Evolutionary conservation across 2,888 invertebrate genomes (phyloP).

Genomic region (Acleris holmiana): DNA sequence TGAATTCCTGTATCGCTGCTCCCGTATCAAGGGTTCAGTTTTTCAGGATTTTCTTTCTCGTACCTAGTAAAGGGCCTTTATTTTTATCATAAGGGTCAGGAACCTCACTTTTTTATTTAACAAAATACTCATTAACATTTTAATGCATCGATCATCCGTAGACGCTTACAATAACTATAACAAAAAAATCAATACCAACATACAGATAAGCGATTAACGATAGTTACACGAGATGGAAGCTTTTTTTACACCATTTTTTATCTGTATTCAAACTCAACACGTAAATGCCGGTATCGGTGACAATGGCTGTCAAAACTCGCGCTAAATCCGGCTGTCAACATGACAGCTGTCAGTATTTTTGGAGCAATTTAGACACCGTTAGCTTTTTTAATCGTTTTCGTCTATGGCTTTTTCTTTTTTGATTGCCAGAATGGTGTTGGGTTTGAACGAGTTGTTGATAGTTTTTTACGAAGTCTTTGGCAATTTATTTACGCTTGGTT

Average conservation of each 20-base stretch:
- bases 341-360: conserved; percentile 62
- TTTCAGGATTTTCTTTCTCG: too few relatives aligned
- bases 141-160: background rate
- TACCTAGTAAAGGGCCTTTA: too few relatives aligned
- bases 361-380: conserved; percentile 33
- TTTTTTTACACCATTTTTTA: conserved; percentile 32
- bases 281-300: conserved; percentile 56
- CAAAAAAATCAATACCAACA: conserved; percentile 10
- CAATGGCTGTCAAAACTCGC: conserved; percentile 57
- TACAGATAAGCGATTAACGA: conserved; percentile 10
- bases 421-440: background rate
- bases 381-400: conserved; percentile 5
- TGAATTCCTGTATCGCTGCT: too few relatives aligned
- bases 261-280: conserved; percentile 31
- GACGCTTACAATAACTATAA: background rate
- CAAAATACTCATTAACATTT: too few relatives aligned
- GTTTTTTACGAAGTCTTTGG: too few relatives aligned
- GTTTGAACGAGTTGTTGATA: too few relatives aligned
- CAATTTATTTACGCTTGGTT: too few relatives aligned
- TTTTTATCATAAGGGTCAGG: too few relatives aligned
- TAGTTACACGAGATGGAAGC: conserved; percentile 29
- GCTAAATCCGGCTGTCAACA: conserved; percentile 54
- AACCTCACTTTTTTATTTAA: too few relatives aligned
- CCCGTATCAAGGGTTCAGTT: too few relatives aligned
- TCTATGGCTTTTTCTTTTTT: conserved; percentile 9